Base-by-base conservation (phyloP, 2,888 invertebrate species). In the Lepidocyrtoides sp. region DNA sequence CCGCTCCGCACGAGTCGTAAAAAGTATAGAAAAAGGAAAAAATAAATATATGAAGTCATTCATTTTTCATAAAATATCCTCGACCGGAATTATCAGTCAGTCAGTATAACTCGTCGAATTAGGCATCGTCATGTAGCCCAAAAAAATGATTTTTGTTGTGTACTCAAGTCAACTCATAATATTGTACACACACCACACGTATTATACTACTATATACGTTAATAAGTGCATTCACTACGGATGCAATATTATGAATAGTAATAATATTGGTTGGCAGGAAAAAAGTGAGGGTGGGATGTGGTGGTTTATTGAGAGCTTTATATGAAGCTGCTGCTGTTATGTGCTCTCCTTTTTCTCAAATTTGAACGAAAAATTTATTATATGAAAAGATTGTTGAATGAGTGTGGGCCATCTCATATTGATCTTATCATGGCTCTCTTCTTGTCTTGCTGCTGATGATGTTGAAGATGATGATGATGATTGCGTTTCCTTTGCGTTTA, bases 361-460 rank as follows among this genome's bases (percentile, higher is more conserved):
- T 51, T n/a, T n/a, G n/a, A n/a, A 36, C n/a, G 57, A 54, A 85
- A 60, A 86, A 75, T 36, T 63, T 32, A 77, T 51, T 29, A 32
- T 2, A 48, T 29, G 69, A 32, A 69, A 51, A 69, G 32, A 17
- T 84, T 29, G 26, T 51, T 66, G 84, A 84, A 84, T 84, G 69
- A 84, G 75, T 75, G 75, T 86, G 60, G 63, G 84, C 72, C 72
- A 75, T 86, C 75, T 86, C 60, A 29, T 86, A 86, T 86, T 86
- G 86, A 86, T 86, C 86, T 86, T 86, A 86, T 86, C 86, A 12
- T 44, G 29, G 20, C 48, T 26, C 23, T 77, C 51, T 48, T 72
- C 44, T 14, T 66, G 82, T 63, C 82, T 84, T 69, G 63, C 29
- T 60, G 20, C 20, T 57, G 57, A 7, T 60, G 26, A 7, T 66